Base-by-base conservation (phyloP, 2,888 invertebrate species). In the Oxyscelio sp. region DNA sequence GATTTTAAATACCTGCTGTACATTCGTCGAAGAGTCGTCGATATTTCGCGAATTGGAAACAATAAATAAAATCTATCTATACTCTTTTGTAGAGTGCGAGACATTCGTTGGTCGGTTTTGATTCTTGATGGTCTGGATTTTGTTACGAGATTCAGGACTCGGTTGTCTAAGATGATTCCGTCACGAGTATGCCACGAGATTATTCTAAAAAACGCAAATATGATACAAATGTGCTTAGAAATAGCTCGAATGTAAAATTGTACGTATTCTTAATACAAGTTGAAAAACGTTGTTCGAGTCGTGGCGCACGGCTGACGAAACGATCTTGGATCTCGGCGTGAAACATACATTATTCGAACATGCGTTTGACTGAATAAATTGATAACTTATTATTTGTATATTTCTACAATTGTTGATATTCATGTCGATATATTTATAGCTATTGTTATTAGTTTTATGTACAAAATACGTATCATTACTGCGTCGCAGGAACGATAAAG, bases 41-140 rank as follows among this genome's bases (percentile, higher is more conserved):
- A 89, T 82, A 87, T 89, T 90, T 88, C 85, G 90, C 91, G 91
- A 88, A 90, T 92, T 90, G 87, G 90, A 92, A 93, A 93, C 92
- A 93, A 94, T 93, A 93, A 94, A 93, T 94, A 93, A 93, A 93
- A 92, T 92, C 92, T 92, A 93, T 91, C 93, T 93, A 93, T 91
- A 90, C 89, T 92, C 89, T 88, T 90, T 89, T 87, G 89, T 86
- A 87, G 89, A 90, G 85, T 87, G 89, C 86, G 90, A 89, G 85
- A 90, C 88, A 83, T 85, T 54, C 66, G 82, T 87, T 87, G 79
- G 85, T 89, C 88, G 78, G 87, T 68, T 90, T 90, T 88, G 89
- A 90, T 91, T 89, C 87, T 83, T 87, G 83, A 77, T 87, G 90
- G 88, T 90, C 88, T 70, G 68, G 88, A 89, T 90, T 87, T 73